Conservation (phyloP, 2,797 vertebrate species). For the Heliangelus exortis region DNA sequence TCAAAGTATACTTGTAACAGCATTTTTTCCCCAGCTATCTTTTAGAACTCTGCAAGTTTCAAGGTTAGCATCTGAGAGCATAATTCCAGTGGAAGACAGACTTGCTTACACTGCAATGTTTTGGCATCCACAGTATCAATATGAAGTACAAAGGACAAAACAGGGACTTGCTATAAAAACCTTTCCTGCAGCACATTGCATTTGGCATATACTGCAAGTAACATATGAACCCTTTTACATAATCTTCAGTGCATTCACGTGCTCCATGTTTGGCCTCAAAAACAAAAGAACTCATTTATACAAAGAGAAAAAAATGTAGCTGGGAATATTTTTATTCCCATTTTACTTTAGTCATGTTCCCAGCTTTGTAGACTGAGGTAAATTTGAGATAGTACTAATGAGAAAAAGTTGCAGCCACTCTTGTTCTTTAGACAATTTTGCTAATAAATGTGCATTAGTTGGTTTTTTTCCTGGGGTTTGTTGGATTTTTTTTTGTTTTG, state of each 20-base stretch:
- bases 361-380: not conserved
- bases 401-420: not conserved
- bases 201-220: not conserved
- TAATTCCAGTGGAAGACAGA: not conserved
- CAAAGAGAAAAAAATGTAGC: constrained; percentile 12
- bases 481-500: not conserved
- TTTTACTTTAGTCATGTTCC: constrained; percentile 8
- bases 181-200: constrained; percentile 18
- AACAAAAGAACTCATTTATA: constrained; percentile 4
- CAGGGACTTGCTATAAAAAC: not conserved
- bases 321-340: not conserved
- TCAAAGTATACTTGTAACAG: not conserved
- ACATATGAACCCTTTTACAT: constrained; percentile 26
- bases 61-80: not conserved
- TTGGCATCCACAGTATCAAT: not conserved
- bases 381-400: not conserved
- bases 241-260: not conserved
- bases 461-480: not conserved
- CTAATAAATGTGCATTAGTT: not conserved
- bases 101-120: not conserved
- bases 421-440: not conserved
- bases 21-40: not conserved
- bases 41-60: not conserved
- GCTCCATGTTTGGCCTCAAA: constrained; percentile 31
- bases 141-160: not conserved